A percentile compares a stretch with the other conserved stretches of the same genome.
Conservation (phyloP, 2,888 invertebrate genomes). For the Deroplatys truncata region DNA sequence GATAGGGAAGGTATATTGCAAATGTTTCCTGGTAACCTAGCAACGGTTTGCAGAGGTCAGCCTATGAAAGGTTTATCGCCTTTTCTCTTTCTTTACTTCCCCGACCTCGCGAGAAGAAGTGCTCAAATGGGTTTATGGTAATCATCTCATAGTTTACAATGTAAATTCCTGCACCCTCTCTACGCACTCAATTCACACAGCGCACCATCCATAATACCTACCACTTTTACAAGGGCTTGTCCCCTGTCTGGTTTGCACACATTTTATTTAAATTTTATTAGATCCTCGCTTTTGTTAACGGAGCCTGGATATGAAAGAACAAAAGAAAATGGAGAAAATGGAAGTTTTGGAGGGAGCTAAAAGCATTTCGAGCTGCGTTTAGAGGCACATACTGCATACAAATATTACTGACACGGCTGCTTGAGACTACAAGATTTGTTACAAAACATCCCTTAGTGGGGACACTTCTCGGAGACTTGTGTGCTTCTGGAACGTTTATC, state of each 20-base stretch:
- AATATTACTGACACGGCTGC: background rate
- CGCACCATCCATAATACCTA: background rate
- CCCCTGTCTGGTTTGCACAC: background rate
- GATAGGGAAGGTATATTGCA: too few species aligned
- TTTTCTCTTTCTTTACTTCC: background rate
- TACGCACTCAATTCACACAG: background rate
- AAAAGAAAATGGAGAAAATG: background rate
- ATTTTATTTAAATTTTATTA: background rate
- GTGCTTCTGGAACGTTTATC: too few species aligned
- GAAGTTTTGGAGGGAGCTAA: too few species aligned
- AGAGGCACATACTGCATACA: background rate
- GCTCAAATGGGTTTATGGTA: background rate
- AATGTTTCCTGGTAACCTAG: too few species aligned
- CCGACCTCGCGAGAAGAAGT: background rate
- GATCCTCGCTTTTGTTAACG: background rate
- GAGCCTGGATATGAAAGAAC: background rate
- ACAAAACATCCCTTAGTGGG: background rate
- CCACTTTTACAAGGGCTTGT: background rate
- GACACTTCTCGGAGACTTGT: too few species aligned
- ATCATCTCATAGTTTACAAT: background rate
- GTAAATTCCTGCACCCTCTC: background rate
- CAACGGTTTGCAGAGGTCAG: background rate
- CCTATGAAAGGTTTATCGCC: background rate
- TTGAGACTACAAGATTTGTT: background rate
- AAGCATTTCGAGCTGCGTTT: background rate